Conservation (phyloP, 35 echinoderm and acorn worm genomes). For the Diadema setosum region DNA sequence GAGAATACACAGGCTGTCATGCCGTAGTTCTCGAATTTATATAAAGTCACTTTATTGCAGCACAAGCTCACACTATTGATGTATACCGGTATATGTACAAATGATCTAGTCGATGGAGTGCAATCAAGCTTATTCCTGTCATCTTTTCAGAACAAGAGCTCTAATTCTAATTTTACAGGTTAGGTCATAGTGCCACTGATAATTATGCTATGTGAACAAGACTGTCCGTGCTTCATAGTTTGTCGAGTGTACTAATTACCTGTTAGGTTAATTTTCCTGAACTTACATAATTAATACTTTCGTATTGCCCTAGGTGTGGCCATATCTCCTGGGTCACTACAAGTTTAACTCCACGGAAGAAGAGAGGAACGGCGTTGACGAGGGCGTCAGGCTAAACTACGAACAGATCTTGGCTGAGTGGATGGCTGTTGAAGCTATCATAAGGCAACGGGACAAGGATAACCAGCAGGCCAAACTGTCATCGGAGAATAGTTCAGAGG, state of each 20-base stretch:
- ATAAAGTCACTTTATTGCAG: not conserved
- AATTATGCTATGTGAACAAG: too few species aligned
- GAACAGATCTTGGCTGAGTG: constrained; percentile 95
- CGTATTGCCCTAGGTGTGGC: constrained; percentile 84
- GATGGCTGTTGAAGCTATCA: constrained; percentile 97
- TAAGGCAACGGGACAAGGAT: constrained; percentile 85
- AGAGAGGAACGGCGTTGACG: constrained; percentile 58
- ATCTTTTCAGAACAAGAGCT: too few species aligned
- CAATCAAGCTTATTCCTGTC: too few species aligned
- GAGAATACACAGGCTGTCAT: not conserved
- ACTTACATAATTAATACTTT: too few species aligned
- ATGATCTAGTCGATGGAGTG: not conserved
- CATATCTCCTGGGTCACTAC: constrained; percentile 89
- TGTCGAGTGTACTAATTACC: too few species aligned
- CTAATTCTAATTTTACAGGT: too few species aligned
- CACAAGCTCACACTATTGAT: not conserved
- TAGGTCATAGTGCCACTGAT: too few species aligned
- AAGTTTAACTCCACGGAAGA: constrained; percentile 83
- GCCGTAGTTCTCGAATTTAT: not conserved
- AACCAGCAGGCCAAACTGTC: constrained; percentile 86
- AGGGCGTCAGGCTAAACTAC: constrained; percentile 63
- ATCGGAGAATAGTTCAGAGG: constrained; percentile 94
- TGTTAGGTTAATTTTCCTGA: too few species aligned
- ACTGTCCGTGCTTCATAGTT: too few species aligned
- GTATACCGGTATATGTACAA: not conserved